Percentiles rank a stretch among this genome's conserved stretches.
Conservation (phyloP, 2,113 vertebrate species). For the Dicaeum eximium region DNA sequence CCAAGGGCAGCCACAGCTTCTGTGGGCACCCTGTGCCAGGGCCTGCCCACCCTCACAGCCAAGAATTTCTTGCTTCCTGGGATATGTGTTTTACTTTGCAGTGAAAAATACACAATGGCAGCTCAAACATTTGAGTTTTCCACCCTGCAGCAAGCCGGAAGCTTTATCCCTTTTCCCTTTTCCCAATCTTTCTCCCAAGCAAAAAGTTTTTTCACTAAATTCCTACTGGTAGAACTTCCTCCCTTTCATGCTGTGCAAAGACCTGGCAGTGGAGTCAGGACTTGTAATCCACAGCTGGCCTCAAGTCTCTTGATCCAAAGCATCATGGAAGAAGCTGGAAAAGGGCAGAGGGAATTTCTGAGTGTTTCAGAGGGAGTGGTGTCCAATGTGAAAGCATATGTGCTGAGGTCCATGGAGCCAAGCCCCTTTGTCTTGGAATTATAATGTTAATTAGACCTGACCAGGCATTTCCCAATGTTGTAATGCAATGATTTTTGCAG, state of each 20-base stretch:
- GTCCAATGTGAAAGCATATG: neutral
- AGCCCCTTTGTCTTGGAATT: neutral
- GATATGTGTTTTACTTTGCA: neutral
- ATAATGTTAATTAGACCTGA: neutral
- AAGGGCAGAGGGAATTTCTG: neutral
- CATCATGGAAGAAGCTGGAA: neutral
- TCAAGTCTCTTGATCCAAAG: neutral
- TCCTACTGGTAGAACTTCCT: neutral
- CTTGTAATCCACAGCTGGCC: neutral
- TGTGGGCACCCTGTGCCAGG: neutral
- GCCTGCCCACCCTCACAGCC: rapidly evolving
- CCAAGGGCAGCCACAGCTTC: neutral
- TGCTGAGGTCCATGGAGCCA: neutral
- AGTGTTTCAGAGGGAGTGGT: neutral
- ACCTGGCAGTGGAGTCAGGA: neutral
- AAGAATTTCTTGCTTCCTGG: neutral
- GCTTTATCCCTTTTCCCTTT: neutral
- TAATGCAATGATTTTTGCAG: neutral
- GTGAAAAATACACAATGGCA: neutral
- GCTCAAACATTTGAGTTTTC: neutral
- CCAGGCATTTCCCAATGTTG: neutral
- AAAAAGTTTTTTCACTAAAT: neutral
- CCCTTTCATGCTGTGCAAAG: neutral
- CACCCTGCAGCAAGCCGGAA: neutral
- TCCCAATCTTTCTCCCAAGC: neutral